Evolutionary conservation across 2,797 vertebrate species (phyloP).

Genomic region (Cuculus canorus): DNA sequence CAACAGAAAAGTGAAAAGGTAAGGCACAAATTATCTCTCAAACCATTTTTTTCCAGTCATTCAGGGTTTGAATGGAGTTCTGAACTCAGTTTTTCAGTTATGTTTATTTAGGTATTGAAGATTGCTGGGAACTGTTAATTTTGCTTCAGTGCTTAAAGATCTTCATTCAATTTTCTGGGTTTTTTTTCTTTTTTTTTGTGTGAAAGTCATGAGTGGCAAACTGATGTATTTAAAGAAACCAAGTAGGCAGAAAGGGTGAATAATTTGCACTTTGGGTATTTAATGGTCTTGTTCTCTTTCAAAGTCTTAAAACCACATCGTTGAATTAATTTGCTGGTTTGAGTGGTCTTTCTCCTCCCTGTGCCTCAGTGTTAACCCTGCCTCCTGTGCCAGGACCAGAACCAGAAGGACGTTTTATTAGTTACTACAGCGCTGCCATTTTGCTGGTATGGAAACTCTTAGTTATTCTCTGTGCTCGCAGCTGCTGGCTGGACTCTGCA

Average conservation of each 20-base stretch:
- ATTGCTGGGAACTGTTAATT: not conserved
- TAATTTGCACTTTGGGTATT: not conserved
- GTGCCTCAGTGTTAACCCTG: not conserved
- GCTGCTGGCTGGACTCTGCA: slow-evolving; percentile 22
- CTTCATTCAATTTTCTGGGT: not conserved
- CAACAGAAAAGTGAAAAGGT: not conserved
- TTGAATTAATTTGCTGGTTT: not conserved
- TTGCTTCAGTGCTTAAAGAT: not conserved
- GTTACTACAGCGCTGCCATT: slow-evolving; percentile 31
- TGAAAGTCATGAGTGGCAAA: not conserved
- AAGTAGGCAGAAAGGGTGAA: not conserved
- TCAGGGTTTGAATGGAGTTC: not conserved
- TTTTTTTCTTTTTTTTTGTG: not conserved
- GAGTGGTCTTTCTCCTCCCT: not conserved
- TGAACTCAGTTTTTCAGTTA: not conserved
- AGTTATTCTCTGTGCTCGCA: slow-evolving; percentile 54
- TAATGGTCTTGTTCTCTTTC: not conserved
- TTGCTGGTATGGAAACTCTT: slow-evolving; percentile 40
- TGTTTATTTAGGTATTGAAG: not conserved
- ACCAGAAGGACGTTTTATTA: slow-evolving; percentile 41
- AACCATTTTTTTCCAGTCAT: not conserved
- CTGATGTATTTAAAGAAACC: not conserved
- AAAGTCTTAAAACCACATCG: not conserved
- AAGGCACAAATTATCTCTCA: not conserved
- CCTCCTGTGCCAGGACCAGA: not conserved